Base-by-base conservation (phyloP, 2,888 invertebrate genomes). In the Andrena marginata region DNA sequence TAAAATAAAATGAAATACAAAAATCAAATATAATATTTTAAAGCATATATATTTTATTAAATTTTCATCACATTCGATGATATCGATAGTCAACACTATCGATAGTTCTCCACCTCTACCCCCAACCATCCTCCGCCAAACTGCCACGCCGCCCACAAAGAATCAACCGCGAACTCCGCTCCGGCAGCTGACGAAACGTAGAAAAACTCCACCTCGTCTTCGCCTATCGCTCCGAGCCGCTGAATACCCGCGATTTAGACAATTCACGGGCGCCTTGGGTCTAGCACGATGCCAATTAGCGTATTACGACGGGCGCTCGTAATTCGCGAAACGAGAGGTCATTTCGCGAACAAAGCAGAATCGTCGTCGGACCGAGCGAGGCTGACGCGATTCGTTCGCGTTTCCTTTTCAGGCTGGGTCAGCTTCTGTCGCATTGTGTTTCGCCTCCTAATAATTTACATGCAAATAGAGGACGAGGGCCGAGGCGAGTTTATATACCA, bases 381-480 rank as follows among this genome's bases (percentile, higher is more conserved):
- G 42, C 42, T 42, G 13, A 42, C 13, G 42, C 54, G 73, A 74
- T 79, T 77, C 64, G 60, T 59, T 59, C 75, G 62, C 64, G 26
- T 70, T 56, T 65, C 68, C 73, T 82, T 77, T 49, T 51, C 70
- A 60, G 3, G 20, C 13, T 4, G 42, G 49, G 63, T 63, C 64
- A 35, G 42, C 63, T 51, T 65, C 49, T 20, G 51, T 81, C 29
- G 23, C 79, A 70, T 67, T 79, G 56, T 62, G 73, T 69, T 35
- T 65, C 35, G 60, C 1, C 51, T 8, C 2, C 29, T 80, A 76
- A 86, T 86, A 78, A 77, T 72, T 72, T 60, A 72, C 48, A 71
- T 63, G 64, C 67, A 74, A 75, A 75, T 67, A 65, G 56, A 26
- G 26, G n/a, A 6, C n/a, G 67, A 4, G 35, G 13, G 51, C 10